phyloP scores from a whole-genome alignment of 2,888 invertebrate species.

The Maniola hyperantus region DNA sequence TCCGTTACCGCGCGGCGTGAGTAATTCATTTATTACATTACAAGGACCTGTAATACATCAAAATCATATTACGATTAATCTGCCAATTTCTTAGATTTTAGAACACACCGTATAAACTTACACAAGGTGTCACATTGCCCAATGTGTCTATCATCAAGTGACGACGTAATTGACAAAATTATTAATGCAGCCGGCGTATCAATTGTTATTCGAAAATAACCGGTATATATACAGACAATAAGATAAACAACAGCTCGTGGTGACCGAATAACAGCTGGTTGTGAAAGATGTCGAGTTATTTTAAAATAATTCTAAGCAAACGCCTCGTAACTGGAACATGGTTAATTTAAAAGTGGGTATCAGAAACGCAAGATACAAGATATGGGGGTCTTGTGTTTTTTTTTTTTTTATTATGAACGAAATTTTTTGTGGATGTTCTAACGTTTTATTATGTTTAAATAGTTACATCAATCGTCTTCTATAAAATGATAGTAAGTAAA shows the following conservation, averaged over 20 bases:
- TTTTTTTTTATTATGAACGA: background rate
- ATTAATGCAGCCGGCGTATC: slow-evolving; percentile 24
- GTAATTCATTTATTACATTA: no score
- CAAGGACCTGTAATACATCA: no score
- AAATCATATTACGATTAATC: background rate
- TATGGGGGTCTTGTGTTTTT: background rate
- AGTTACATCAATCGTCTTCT: background rate
- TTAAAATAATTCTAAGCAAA: slow-evolving; percentile 20
- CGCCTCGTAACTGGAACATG: slow-evolving; percentile 29
- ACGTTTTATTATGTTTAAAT: background rate
- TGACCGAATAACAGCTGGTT: slow-evolving; percentile 7
- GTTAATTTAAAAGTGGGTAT: slow-evolving; percentile 27
- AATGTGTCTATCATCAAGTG: slow-evolving; percentile 47
- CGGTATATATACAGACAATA: slow-evolving; percentile 35
- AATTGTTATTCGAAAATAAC: slow-evolving; percentile 38
- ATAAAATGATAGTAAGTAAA: no score
- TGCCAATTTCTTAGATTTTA: slow-evolving; percentile 4
- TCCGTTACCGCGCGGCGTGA: no score
- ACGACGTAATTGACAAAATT: slow-evolving; percentile 39
- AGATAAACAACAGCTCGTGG: slow-evolving; percentile 2
- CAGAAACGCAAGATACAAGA: slow-evolving; percentile 24
- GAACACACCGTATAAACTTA: slow-evolving; percentile 35
- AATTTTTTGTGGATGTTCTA: background rate
- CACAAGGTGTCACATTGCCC: slow-evolving; percentile 71
- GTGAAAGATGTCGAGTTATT: slow-evolving; percentile 30